Base-by-base conservation (phyloP, 2,113 vertebrate species). In the Lophotis ruficrista region DNA sequence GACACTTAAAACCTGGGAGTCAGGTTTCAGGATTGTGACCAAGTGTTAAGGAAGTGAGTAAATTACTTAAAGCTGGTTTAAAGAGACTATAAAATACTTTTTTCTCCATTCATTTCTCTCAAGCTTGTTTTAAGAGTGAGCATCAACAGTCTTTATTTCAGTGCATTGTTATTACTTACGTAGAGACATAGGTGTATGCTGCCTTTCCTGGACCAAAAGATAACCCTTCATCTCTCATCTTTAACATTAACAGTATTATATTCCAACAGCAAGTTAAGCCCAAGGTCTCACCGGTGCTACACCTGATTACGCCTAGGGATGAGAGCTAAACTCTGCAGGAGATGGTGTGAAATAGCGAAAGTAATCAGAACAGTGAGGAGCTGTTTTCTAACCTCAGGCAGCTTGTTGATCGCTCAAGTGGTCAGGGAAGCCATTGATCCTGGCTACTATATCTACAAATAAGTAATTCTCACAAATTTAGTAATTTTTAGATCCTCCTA, bases 71-170 rank as follows among this genome's bases (percentile, higher is more conserved):
- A 50, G 53, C 50, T 91, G 65, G 15, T 38, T 82, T 93, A 73
- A 92, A 90, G 51, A 78, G 18, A 45, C 25, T 30, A 37, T 11
- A 41, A 69, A 72, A 47, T 50, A 37, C 11, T 0, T n/a, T 57
- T 70, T 25, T 88, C 50, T 78, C 88, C 65, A 57, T 92, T 92
- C 68, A 93, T 93, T 97, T 93, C 86, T 95, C 90, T 90, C 79
- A 92, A 90, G 88, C 60, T 70, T 89, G 24, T 70, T 88, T 85
- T 30, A 68, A 57, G 33, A 22, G 27, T 68, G 10, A 16, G 31
- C 23, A 60, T 58, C 68, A 87, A 71, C 56, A 90, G 66, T 41
- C 58, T 81, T 89, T 53, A 43, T 81, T 88, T 87, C 89, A 96
- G 83, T 93, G 90, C 90, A 78, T 53, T 57, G 27, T 30, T 94